Base-by-base conservation (phyloP, 1,140 invertebrate species). In the Sminthurides bifidus region DNA sequence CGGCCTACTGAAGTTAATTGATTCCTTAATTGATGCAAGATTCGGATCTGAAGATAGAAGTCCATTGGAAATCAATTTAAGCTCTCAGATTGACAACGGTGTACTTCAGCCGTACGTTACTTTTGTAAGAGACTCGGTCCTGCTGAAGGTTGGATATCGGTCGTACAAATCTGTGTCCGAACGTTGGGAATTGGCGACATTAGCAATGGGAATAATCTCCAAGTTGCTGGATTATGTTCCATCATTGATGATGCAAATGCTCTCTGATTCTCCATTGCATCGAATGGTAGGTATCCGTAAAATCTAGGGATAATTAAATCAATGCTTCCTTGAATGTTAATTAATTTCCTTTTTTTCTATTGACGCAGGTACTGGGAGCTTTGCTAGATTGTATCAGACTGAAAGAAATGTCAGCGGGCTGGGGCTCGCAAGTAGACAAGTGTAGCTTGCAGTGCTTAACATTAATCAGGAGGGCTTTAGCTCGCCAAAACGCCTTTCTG, bases 41-140 rank as follows among this genome's bases (percentile, higher is more conserved):
- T 52, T 68, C 33, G 26, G 27, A 41, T 17, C 48, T 17, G 23
- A 54, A 38, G 26, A 45, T 43, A 40, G 23, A 26, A 24, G 40
- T 5, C 29, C 23, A 17, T 43, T 50, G 27, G 55, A 54, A 24
- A 37, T 53, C 14, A 44, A 54, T 52, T 15, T 52, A 21, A 48
- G 48, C 54, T n/a, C 41, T 35, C 27, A 31, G 21, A 46, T 55
- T 19, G 60, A 62, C 40, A 62, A 58, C 35, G 60, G 60, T 12
- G 53, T 77, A 79, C 85, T 94, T 60, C 83, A 89, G 72, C 88
- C 90, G 0, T 95, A 94, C 68, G 69, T 94, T 14, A 77, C 83
- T 3, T 92, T 91, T 68, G 79, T 91, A 23, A 74, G 84, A 10
- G 79, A 85, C 63, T 76, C 79, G 0, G 80, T 94, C 0, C 84